Evolutionary conservation across 2,797 vertebrate species (phyloP).

Genomic region (Carapus acus): DNA sequence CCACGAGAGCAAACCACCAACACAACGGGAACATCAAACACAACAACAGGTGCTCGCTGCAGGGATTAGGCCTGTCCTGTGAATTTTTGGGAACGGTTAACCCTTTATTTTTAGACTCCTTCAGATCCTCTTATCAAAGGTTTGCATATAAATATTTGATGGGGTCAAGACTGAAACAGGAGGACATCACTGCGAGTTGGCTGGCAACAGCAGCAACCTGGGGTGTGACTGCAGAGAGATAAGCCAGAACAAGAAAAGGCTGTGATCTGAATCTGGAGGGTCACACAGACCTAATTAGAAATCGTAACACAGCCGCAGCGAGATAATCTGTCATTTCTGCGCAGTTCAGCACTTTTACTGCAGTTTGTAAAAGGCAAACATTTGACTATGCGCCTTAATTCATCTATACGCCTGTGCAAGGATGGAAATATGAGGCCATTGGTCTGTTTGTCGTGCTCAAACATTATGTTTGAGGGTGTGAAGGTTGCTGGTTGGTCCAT

Average conservation of each 20-base stretch:
- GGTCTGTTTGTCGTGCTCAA: slow-evolving; percentile 45
- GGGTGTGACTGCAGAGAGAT: slow-evolving; percentile 23
- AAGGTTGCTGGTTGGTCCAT: slow-evolving; percentile 40
- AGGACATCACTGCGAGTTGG: slow-evolving; percentile 16
- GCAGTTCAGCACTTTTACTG: not conserved
- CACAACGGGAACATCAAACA: slow-evolving; percentile 11
- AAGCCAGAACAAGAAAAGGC: slow-evolving; percentile 29
- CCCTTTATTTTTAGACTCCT: slow-evolving; percentile 21
- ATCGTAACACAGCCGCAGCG: not conserved
- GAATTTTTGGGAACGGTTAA: slow-evolving; percentile 30
- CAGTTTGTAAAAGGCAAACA: not conserved
- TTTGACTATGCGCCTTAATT: not conserved
- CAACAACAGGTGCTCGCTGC: slow-evolving; percentile 18
- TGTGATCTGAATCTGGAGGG: slow-evolving; percentile 11
- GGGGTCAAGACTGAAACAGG: slow-evolving; percentile 19
- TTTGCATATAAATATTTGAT: slow-evolving; percentile 44
- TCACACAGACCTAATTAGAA: not conserved
- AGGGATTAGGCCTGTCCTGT: slow-evolving; percentile 8
- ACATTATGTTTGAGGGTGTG: slow-evolving; percentile 49
- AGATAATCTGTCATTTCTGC: not conserved
- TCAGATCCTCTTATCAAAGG: slow-evolving; percentile 25
- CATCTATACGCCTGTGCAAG: not conserved
- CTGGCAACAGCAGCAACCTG: slow-evolving; percentile 20
- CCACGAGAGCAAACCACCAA: slow-evolving; percentile 2
- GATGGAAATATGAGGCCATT: slow-evolving; percentile 30